phyloP scores from a whole-genome alignment of 2,888 invertebrate species.

The Lypha dubia region DNA sequence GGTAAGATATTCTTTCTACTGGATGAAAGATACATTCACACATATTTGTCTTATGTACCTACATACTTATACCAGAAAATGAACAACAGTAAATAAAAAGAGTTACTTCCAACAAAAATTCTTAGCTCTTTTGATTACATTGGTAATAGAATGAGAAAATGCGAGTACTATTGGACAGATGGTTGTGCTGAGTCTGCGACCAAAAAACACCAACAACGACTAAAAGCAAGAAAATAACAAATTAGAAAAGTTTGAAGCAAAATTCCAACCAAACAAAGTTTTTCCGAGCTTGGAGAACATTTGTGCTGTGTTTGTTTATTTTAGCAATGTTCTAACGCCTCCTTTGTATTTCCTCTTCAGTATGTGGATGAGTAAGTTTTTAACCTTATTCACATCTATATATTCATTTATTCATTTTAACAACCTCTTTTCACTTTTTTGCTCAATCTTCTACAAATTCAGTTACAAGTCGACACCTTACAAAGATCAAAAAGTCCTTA shows the following conservation, averaged over 20 bases:
- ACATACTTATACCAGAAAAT: no score
- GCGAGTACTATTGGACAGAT: neutral
- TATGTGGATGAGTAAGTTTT: conserved; percentile 9
- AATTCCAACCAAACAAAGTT: conserved; percentile 75
- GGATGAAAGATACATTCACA: neutral
- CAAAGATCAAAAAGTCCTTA: conserved; percentile 68
- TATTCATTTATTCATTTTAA: conserved; percentile 49
- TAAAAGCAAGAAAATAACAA: conserved; percentile 75
- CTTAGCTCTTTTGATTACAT: neutral
- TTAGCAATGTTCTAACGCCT: conserved; percentile 1
- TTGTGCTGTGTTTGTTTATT: conserved; percentile 5
- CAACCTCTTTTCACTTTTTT: conserved; percentile 24
- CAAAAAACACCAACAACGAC: neutral
- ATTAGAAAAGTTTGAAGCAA: conserved; percentile 81
- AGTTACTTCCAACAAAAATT: neutral
- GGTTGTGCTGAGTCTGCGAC: neutral
- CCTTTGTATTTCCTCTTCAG: neutral
- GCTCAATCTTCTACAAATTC: conserved; percentile 23
- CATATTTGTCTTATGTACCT: no score
- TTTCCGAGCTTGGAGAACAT: neutral
- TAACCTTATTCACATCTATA: conserved; percentile 36
- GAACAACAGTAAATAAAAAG: neutral
- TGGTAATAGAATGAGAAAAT: neutral
- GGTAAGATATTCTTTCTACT: no score
- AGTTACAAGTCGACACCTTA: conserved; percentile 55